These are phyloP conservation scores for Biston betularia DNA, from an alignment of 2,888 invertebrate genomes.

Conservation along the genomic window DNA sequence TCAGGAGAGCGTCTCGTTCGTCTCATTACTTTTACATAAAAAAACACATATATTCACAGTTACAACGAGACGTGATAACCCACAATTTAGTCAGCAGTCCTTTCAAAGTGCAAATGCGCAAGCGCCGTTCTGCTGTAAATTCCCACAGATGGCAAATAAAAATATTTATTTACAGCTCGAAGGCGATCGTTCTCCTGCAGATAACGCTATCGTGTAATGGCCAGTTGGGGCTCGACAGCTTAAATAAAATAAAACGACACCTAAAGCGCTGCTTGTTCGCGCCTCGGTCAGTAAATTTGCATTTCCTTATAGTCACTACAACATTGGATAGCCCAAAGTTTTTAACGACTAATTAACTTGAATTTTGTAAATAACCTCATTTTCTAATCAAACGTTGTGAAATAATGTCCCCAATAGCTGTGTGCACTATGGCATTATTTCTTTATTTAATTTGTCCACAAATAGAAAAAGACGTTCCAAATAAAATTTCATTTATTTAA, in stretches of 20 bases:
- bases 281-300: constrained; percentile 72
- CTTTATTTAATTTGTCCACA: too few relatives aligned
- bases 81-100: too few relatives aligned
- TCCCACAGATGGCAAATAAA: constrained; percentile 47
- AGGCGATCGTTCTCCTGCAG: constrained; percentile 68
- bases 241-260: constrained; percentile 61
- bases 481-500: too few relatives aligned
- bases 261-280: constrained; percentile 65
- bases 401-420: not conserved
- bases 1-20: too few relatives aligned
- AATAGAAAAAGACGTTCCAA: too few relatives aligned
- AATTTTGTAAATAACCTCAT: constrained; percentile 8
- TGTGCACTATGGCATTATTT: too few relatives aligned
- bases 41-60: too few relatives aligned
- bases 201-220: constrained; percentile 78
- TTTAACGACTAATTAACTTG: constrained; percentile 8
- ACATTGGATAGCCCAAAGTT: constrained; percentile 1
- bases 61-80: too few relatives aligned
- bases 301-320: constrained; percentile 55
- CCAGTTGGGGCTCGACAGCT: constrained; percentile 65
- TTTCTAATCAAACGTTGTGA: constrained; percentile 3
- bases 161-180: constrained; percentile 67
- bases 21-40: too few relatives aligned
- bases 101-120: not conserved
- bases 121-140: constrained; percentile 8